These are phyloP conservation scores for Drosophila serrata DNA, from an alignment of 1,140 invertebrate genomes.

Conservation along the genomic window DNA sequence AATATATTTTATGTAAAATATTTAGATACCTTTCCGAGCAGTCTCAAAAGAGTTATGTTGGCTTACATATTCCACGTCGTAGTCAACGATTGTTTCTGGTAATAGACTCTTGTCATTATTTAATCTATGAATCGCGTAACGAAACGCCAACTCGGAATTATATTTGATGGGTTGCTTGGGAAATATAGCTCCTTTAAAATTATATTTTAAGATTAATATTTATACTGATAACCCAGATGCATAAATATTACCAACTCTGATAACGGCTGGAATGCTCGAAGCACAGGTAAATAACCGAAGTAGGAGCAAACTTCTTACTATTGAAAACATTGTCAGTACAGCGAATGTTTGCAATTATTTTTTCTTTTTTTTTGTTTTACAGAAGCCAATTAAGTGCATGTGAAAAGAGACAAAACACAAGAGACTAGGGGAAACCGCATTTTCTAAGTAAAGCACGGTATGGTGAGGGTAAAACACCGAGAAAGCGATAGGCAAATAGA, in stretches of 20 bases:
- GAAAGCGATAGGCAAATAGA: no score
- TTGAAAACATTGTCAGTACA: constrained; percentile 2
- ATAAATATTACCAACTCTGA: constrained; percentile 40
- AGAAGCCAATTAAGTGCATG: constrained; percentile 5
- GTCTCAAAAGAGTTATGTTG: constrained; percentile 93
- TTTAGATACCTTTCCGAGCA: constrained; percentile 92
- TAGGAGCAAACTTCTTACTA: constrained; percentile 5
- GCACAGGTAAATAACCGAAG: constrained; percentile 8
- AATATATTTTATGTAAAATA: neutral
- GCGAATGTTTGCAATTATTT: neutral
- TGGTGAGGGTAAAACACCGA: no score
- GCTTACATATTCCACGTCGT: constrained; percentile 95
- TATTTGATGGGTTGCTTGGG: constrained; percentile 93
- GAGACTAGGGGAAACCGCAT: neutral
- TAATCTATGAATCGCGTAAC: constrained; percentile 95
- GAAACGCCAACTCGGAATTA: constrained; percentile 92
- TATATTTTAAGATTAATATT: neutral
- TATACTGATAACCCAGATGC: neutral
- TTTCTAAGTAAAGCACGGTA: no score
- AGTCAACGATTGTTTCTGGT: constrained; percentile 93
- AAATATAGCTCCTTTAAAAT: constrained; percentile 91
- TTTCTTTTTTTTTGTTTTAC: neutral
- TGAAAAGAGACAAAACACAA: no score
- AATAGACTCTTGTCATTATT: constrained; percentile 93
- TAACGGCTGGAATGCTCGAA: constrained; percentile 24